Conservation (phyloP, 2,888 invertebrate species). For the Mellilla xanthometata region DNA sequence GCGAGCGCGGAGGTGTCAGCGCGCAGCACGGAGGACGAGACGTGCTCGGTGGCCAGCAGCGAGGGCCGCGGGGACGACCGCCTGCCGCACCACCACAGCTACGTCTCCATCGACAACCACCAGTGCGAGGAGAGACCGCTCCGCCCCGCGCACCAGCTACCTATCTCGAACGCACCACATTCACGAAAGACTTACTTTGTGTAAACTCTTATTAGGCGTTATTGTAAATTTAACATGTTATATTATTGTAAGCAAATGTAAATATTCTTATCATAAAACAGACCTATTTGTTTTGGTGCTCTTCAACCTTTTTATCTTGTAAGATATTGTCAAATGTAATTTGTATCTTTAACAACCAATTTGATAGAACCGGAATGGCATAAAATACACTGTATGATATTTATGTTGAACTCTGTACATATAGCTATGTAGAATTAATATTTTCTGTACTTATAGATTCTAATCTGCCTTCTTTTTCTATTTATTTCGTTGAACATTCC, state of each 20-base stretch:
- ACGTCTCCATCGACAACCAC: constrained; percentile 80
- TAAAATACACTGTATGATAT: not conserved
- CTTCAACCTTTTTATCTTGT: constrained; percentile 12
- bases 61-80: constrained; percentile 81
- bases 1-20: constrained; percentile 84
- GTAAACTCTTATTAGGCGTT: constrained; percentile 38
- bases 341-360: not conserved
- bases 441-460: constrained; percentile 6
- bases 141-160: constrained; percentile 74
- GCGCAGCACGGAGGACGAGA: constrained; percentile 84
- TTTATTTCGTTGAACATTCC: constrained; percentile 16
- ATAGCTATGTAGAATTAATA: constrained; percentile 1
- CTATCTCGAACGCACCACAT: constrained; percentile 73
- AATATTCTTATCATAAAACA: constrained; percentile 32
- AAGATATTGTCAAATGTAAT: not conserved
- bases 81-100: constrained; percentile 81
- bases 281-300: constrained; percentile 27
- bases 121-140: constrained; percentile 77
- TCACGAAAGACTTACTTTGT: constrained; percentile 80
- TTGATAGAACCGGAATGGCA: not conserved
- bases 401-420: too few species aligned
- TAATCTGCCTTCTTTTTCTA: not conserved
- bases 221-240: constrained; percentile 36
- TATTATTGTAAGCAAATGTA: constrained; percentile 34
- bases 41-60: constrained; percentile 81